A percentile compares a stretch with the other conserved stretches of the same genome.
These are phyloP conservation scores for Virgularia gustaviana DNA, from an alignment of 92 coral and sea anemone species.

Conservation along the genomic window DNA sequence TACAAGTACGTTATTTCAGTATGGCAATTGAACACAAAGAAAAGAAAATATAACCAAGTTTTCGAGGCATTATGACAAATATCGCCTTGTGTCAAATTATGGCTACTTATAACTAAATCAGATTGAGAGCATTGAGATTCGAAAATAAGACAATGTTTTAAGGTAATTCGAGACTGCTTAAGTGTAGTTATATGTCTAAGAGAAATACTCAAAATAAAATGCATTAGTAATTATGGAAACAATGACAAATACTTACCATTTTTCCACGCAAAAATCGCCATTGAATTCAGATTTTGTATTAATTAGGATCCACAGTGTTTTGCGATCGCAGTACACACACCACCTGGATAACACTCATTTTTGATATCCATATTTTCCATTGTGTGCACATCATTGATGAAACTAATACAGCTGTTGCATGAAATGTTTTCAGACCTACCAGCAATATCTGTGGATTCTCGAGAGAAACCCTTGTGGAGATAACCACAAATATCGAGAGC, in stretches of 20 bases:
- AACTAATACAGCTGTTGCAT: too few relatives aligned
- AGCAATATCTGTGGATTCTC: background rate
- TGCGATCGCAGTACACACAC: background rate
- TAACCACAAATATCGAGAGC: background rate
- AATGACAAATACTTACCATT: background rate
- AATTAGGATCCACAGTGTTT: background rate
- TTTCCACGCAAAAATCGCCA: background rate
- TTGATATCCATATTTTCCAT: too few relatives aligned
- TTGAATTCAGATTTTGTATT: background rate
- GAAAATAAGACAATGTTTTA: background rate
- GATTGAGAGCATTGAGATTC: background rate
- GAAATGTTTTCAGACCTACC: background rate
- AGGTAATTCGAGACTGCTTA: background rate
- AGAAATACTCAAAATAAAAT: background rate
- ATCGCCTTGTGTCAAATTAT: background rate
- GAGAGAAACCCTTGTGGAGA: background rate
- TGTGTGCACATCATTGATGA: too few relatives aligned
- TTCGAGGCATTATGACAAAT: background rate
- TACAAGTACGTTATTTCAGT: background rate
- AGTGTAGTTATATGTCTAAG: background rate
- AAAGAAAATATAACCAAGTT: background rate
- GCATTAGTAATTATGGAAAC: background rate
- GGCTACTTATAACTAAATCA: background rate
- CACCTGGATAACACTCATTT: too few relatives aligned
- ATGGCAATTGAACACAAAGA: background rate